Evolutionary conservation across 2,797 vertebrate genomes (phyloP).

Genomic region (Danio aesculapii): DNA sequence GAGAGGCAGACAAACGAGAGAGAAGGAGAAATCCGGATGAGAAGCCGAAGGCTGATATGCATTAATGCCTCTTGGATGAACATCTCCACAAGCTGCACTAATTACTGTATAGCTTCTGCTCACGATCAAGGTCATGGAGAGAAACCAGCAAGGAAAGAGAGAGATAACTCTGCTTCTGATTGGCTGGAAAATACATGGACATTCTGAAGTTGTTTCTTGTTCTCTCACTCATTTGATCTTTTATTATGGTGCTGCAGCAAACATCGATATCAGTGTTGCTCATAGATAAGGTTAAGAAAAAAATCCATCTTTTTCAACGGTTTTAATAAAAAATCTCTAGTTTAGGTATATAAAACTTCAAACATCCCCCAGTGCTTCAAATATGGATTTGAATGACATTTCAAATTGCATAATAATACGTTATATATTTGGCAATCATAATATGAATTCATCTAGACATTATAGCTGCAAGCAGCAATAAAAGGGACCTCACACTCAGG

Average conservation of each 20-base stretch:
- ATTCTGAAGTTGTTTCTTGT: background rate
- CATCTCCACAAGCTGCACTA: constrained; percentile 62
- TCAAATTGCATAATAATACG: background rate
- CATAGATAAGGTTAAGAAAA: background rate
- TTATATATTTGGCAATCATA: background rate
- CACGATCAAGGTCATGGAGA: constrained; percentile 57
- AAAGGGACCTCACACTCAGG: too few relatives aligned
- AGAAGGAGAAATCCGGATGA: constrained; percentile 2
- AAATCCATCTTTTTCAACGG: too few relatives aligned
- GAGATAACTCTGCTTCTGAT: constrained; percentile 9
- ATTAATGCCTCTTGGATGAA: constrained; percentile 59
- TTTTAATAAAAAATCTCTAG: background rate
- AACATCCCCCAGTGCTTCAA: background rate
- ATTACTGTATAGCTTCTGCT: constrained; percentile 63
- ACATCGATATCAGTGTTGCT: background rate
- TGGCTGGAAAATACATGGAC: background rate
- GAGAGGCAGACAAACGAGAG: constrained; percentile 12
- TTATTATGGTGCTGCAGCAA: constrained; percentile 3
- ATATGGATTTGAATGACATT: background rate
- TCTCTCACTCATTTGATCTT: background rate
- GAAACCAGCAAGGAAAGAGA: constrained; percentile 9
- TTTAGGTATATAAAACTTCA: background rate
- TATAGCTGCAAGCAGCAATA: too few relatives aligned
- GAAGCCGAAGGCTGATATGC: constrained; percentile 41
- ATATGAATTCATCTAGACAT: background rate